Evolutionary conservation across 2,888 invertebrate genomes (phyloP), one percentile per base, ranked within the genome.

Genomic region (Dexiosoma caninum): DNA sequence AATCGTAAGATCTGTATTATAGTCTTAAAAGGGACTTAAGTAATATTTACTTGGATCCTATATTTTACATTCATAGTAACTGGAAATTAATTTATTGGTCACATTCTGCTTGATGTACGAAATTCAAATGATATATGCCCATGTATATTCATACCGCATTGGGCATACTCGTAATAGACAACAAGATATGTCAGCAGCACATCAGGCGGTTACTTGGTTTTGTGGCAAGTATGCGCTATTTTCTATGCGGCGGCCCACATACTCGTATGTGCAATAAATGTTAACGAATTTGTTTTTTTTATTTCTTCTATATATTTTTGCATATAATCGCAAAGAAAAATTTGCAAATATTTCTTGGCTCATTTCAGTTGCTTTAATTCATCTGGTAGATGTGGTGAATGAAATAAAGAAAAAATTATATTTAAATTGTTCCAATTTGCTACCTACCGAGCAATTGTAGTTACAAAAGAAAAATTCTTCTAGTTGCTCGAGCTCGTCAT

Each of bases 371-470:
- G 55, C 14, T 46, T 9, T 6, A 2, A 10, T n/a, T 66, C 27
- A 42, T 57, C 2, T 16, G 6, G 9, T 2, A 27, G 37, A 19
- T 59, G 14, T 59, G 53, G 53, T 30, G 16, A 46, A 40, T 62
- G 67, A 51, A 62, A 51, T 64, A 51, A 30, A 57, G 16, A 32
- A 78, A 67, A 72, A 51, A 59, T 59, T 57, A 19, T 62, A 67
- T 66, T 59, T 51, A 80, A 81, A 77, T 72, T 81, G 81, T 81
- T 81, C 81, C 81, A 81, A 81, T 81, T 81, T 77, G 81, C 81
- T 81, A 81, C 81, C 81, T 77, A 77, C 77, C 81, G 57, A 81
- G 81, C 69, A 64, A 77, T 81, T 67, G 67, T 44, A 53, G 46
- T 21, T 44, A 35, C 9, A 40, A 37, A 16, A 40, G 32, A 21